Evolutionary conservation across 2,888 invertebrate species (phyloP).

Genomic region (Bombylius major): DNA sequence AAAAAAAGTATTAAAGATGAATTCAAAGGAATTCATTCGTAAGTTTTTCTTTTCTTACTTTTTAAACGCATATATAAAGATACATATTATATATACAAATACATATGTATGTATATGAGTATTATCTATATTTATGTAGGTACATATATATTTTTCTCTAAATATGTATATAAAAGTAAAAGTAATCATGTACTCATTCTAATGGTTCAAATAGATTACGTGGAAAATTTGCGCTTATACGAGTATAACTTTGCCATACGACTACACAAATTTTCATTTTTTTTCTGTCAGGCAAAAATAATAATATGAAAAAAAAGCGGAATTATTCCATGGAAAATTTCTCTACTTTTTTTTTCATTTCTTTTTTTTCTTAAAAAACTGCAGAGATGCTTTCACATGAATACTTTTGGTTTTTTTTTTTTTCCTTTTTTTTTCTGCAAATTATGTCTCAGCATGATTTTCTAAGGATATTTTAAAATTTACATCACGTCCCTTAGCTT

Average conservation of each 20-base stretch:
- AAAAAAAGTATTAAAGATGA: neutral
- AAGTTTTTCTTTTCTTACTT: neutral
- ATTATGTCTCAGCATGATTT: no score
- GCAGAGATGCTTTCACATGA: no score
- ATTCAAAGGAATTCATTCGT: neutral
- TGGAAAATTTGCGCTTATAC: conserved; percentile 13
- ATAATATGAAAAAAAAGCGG: neutral
- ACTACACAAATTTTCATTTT: neutral
- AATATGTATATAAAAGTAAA: no score
- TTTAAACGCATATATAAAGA: neutral
- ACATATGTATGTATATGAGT: no score
- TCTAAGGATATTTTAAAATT: no score
- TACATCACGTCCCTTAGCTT: no score
- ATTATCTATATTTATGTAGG: no score
- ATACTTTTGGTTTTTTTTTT: no score
- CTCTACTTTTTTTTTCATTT: no score
- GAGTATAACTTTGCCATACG: neutral
- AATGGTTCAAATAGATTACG: conserved; percentile 14
- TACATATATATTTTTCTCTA: neutral
- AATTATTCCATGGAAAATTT: no score
- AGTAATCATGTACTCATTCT: neutral
- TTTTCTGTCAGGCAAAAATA: neutral
- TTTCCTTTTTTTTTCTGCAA: no score
- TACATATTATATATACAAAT: neutral
- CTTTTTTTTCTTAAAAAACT: no score